Base-by-base conservation (phyloP, 1,140 invertebrate genomes). In the Panagrolaimus sp. region DNA sequence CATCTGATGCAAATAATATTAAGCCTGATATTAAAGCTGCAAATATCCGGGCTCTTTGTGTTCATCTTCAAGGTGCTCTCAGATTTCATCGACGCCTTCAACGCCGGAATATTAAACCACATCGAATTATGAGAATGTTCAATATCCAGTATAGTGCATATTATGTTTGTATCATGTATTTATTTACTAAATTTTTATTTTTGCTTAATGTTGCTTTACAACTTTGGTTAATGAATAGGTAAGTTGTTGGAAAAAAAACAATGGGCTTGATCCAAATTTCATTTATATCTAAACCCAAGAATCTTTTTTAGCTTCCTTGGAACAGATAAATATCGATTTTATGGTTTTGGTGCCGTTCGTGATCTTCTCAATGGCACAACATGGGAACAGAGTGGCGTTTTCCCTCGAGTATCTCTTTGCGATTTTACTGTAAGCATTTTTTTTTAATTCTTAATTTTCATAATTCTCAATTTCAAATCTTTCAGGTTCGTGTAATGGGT, bases 321-420 rank as follows among this genome's bases (percentile, higher is more conserved):
- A 27, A 75, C 74, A 20, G 57, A 69, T 43, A 61, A 57, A 13
- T 78, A 77, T 45, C 31, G 42, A 2, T 78, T 70, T 46, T 77
- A 77, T 46, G 75, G 75, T 13, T 79, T 79, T 27, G 75, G 77
- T 38, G 75, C 77, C 9, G 20, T 77, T 11, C 11, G 70, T n/a
- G 77, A 77, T 44, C 43, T 77, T 42, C 38, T 77, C 45, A 78
- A 79, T 43, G 75, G 75, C 9, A 73, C 66, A 62, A 77, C 72
- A 9, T 77, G 75, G 75, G 79, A 78, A 23, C 69, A 81, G 13
- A 83, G 82, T n/a, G 77, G 82, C 20, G 67, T 84, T 2, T 86
- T 86, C 76, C 86, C 86, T 0, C 72, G 85, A 31, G 84, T 86
- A 9, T 85, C 85, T 14, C 77, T 86, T 57, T 86, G 85, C 76